Evolutionary conservation across 2,888 invertebrate species (phyloP).

Genomic region (Lasioglossum calceatum): DNA sequence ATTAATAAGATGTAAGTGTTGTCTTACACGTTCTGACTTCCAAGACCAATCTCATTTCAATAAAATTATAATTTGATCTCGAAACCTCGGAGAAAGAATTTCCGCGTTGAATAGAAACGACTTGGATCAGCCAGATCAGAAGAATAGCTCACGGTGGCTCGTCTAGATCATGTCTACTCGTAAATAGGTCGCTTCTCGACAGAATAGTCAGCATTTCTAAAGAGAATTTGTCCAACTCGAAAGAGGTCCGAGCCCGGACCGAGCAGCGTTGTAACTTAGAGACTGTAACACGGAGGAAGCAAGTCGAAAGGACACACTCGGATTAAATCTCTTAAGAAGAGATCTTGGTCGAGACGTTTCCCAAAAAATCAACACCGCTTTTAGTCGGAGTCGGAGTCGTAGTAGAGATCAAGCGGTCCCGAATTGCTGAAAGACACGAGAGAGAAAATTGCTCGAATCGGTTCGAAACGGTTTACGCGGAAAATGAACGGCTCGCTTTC

Average conservation of each 20-base stretch:
- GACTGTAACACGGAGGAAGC: neutral
- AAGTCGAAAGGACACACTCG: neutral
- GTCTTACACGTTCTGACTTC: too few relatives aligned
- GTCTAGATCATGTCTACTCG: neutral
- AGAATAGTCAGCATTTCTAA: neutral
- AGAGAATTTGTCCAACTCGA: neutral
- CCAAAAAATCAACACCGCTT: neutral
- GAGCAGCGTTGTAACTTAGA: neutral
- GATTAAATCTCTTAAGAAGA: neutral
- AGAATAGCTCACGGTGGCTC: neutral
- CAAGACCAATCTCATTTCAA: too few relatives aligned
- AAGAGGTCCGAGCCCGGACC: neutral
- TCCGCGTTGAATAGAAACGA: neutral
- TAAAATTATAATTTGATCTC: too few relatives aligned
- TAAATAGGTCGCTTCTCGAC: neutral
- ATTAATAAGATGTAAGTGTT: too few relatives aligned
- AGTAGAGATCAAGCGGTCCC: neutral
- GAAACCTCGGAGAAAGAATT: neutral
- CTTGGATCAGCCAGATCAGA: neutral
- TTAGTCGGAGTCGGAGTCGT: neutral
- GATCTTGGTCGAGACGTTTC: neutral
- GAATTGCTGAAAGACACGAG: neutral
- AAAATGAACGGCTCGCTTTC: conserved; percentile 24
- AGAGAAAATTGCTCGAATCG: neutral
- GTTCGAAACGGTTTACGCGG: conserved; percentile 4